Conservation (phyloP, 2,113 vertebrate species). For the Oreamnos americanus region DNA sequence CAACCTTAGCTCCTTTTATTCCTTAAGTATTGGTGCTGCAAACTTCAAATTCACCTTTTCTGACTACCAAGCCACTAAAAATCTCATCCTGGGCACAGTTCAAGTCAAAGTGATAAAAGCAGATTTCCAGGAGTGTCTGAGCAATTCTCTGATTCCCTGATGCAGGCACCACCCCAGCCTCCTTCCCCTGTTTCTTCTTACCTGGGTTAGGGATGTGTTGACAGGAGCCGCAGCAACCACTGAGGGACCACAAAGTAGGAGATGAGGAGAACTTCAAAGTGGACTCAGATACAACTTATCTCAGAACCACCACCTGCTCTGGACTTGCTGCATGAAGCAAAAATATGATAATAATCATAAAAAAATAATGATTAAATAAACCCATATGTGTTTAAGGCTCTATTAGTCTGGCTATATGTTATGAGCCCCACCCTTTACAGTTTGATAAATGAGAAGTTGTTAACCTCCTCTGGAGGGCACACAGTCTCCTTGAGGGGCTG, state of each 20-base stretch:
- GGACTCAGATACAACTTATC: not conserved
- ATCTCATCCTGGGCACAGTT: not conserved
- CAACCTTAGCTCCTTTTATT: not conserved
- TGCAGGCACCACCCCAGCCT: not conserved
- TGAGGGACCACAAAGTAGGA: not conserved
- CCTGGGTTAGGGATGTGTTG: not conserved
- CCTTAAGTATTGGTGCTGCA: not conserved
- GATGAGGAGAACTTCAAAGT: not conserved
- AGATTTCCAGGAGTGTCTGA: not conserved
- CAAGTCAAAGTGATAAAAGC: not conserved
- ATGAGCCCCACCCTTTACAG: not conserved
- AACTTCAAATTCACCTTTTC: not conserved
- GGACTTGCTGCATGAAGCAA: not conserved
- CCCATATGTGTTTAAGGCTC: not conserved
- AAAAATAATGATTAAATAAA: not conserved
- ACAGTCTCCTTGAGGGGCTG: not conserved
- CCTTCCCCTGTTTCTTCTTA: not conserved
- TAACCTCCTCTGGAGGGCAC: not conserved
- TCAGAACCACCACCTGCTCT: not conserved
- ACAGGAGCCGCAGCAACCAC: not conserved
- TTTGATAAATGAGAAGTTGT: not conserved
- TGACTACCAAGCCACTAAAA: not conserved
- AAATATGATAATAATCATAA: not conserved
- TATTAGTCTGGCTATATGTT: not conserved
- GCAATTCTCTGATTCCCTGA: not conserved